A percentile compares a stretch with the other conserved stretches of the same genome.
These are phyloP conservation scores for Tenodera sinensis DNA, from an alignment of 2,888 invertebrate species.

Conservation along the genomic window DNA sequence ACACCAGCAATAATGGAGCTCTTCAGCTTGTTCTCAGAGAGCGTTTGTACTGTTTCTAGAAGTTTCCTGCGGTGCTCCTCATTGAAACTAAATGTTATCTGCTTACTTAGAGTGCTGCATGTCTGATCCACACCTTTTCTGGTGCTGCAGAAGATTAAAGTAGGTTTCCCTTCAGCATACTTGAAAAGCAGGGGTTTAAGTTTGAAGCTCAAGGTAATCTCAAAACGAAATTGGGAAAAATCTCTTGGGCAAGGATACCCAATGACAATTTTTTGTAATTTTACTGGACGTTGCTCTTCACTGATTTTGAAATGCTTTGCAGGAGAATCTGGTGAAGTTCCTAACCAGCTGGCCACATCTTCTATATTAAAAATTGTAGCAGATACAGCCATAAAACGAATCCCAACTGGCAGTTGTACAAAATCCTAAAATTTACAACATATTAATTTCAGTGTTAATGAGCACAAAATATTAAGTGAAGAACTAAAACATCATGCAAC, in stretches of 20 bases:
- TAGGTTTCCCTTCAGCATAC: slow-evolving; percentile 70
- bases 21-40: slow-evolving; percentile 49
- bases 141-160: slow-evolving; percentile 70
- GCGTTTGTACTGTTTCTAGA: slow-evolving; percentile 40
- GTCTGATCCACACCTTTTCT: slow-evolving; percentile 70
- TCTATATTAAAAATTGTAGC: slow-evolving; percentile 76
- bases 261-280: slow-evolving; percentile 66
- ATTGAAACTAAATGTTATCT: slow-evolving; percentile 54
- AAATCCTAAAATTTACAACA: neutral
- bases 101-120: slow-evolving; percentile 58
- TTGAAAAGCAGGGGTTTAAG: slow-evolving; percentile 63
- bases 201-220: slow-evolving; percentile 72
- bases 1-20: slow-evolving; percentile 59
- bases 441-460: neutral
- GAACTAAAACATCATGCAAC: too few relatives aligned
- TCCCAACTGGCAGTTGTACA: neutral
- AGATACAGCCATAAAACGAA: slow-evolving; percentile 69
- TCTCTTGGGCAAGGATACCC: slow-evolving; percentile 61
- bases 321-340: slow-evolving; percentile 45
- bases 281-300: slow-evolving; percentile 70
- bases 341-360: slow-evolving; percentile 71
- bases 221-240: slow-evolving; percentile 66
- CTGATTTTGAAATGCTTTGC: slow-evolving; percentile 58
- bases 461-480: neutral
- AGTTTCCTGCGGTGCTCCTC: slow-evolving; percentile 54